Base-by-base conservation (phyloP, 1,140 invertebrate species). In the Pteromalus puparum region DNA sequence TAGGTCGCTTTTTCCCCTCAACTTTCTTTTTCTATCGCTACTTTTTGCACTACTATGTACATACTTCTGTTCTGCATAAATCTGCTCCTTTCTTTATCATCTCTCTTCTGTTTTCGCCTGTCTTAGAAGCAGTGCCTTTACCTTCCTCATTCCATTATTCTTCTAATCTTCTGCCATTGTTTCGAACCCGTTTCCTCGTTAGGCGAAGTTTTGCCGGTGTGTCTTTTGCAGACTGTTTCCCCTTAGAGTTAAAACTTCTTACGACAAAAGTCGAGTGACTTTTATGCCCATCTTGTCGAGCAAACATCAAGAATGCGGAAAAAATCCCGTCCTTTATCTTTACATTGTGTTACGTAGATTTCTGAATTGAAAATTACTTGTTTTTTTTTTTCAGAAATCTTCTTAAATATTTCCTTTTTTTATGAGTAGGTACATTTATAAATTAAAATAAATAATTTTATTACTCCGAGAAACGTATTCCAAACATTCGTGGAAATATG, bases 1-100 rank as follows among this genome's bases (percentile, higher is more conserved):
- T 72, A 80, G 78, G 67, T 80, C 78, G 15, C 10, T 42, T 80
- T 72, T 38, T 72, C 24, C 9, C n/a, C 38, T 72, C 28, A 6
- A 65, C 53, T 30, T 72, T 26, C 12, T 34, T 30, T 34, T 30
- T 72, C 15, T 15, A 53, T 53, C 4, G 9, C 38, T 38, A 34
- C 6, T 34, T 34, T 34, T 34, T 34, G 34, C 2, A 34, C 6
- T 34, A 9, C 6, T 42, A 42, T 42, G 6, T 26, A 12, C 24
- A 70, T 34, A 34, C 30, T 34, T 34, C 70, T 26, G 18, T 21
- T 1, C 30, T n/a, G 13, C 9, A 42, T 46, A 74, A 74, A 74
- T 46, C 38, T 42, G 30, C 0, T 15, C 21, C 73, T 74, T 74
- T 78, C 15, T 67, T 30, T 78, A 30, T 46, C 21, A 38, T 5